These are phyloP conservation scores for Mactra quadrangularis DNA, from an alignment of 1,140 invertebrate species.

Conservation along the genomic window DNA sequence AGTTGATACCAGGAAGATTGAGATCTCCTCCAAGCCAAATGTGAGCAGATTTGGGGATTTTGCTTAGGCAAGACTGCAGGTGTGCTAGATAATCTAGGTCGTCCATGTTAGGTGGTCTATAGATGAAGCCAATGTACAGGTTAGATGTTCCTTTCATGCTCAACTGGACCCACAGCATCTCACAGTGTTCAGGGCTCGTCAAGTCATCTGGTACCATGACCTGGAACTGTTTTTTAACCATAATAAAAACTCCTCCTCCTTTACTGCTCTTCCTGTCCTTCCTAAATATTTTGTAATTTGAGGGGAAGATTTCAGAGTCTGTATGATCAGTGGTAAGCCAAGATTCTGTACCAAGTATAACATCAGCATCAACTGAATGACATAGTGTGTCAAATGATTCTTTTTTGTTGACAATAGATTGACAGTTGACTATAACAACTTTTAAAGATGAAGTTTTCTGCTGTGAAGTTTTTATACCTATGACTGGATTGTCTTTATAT, in stretches of 20 bases:
- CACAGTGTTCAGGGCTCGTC: background rate
- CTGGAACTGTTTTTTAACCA: background rate
- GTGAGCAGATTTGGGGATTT: constrained; percentile 11
- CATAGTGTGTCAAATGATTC: constrained; percentile 47
- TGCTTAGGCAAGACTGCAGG: background rate
- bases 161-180: constrained; percentile 17
- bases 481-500: too few relatives aligned
- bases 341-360: constrained; percentile 38
- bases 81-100: background rate
- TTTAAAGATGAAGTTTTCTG: constrained; percentile 11
- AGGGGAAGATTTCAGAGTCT: constrained; percentile 6
- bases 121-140: constrained; percentile 10
- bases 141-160: background rate
- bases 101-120: constrained; percentile 3
- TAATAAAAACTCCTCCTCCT: constrained; percentile 1
- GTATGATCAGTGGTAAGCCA: background rate
- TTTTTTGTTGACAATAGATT: constrained; percentile 26
- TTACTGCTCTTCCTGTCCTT: background rate
- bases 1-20: constrained; percentile 8
- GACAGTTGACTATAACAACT: constrained; percentile 39
- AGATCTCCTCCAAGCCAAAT: background rate
- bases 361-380: constrained; percentile 4
- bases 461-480: background rate
- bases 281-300: background rate
- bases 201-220: background rate